Percentiles rank a stretch among this genome's conserved stretches.
These are phyloP conservation scores for Drosophila sordidapex DNA, from an alignment of 2,888 invertebrate species.

Conservation along the genomic window DNA sequence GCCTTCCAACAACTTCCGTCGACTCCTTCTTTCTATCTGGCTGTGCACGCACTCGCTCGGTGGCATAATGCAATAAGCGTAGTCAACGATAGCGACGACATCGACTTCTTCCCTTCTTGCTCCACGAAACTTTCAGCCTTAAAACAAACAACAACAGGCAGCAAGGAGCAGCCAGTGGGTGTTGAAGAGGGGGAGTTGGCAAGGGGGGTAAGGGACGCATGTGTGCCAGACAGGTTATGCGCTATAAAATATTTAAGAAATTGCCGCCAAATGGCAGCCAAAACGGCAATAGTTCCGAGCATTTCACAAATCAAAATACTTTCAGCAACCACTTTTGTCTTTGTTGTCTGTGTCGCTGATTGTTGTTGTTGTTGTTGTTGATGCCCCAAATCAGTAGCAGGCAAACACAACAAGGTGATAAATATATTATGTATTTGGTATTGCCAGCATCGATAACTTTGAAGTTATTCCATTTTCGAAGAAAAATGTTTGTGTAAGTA, in stretches of 20 bases:
- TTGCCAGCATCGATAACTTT: slow-evolving; percentile 45
- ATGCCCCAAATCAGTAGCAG: slow-evolving; percentile 42
- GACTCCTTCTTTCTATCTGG: slow-evolving; percentile 21
- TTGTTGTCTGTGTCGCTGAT: slow-evolving; percentile 49
- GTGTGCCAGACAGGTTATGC: slow-evolving; percentile 80
- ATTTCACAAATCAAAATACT: slow-evolving; percentile 81
- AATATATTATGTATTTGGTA: slow-evolving; percentile 67
- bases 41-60: slow-evolving; percentile 66
- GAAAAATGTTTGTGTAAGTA: background rate
- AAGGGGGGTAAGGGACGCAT: slow-evolving; percentile 46
- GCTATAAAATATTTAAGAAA: slow-evolving; percentile 80
- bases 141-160: slow-evolving; percentile 48
- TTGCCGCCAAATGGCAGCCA: slow-evolving; percentile 71
- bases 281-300: slow-evolving; percentile 75
- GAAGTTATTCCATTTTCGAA: background rate
- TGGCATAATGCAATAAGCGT: slow-evolving; percentile 79
- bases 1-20: slow-evolving; percentile 22
- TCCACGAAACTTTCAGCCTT: slow-evolving; percentile 56
- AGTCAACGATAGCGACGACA: slow-evolving; percentile 71
- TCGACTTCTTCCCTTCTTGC: slow-evolving; percentile 25
- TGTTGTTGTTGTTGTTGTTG: slow-evolving; percentile 23
- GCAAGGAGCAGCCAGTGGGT: background rate
- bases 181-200: background rate
- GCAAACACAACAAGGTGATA: slow-evolving; percentile 62
- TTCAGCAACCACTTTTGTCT: slow-evolving; percentile 31